Percentiles rank a stretch among this genome's conserved stretches.
These are phyloP conservation scores for Cheilosia urbana DNA, from an alignment of 2,888 invertebrate species.

Conservation along the genomic window DNA sequence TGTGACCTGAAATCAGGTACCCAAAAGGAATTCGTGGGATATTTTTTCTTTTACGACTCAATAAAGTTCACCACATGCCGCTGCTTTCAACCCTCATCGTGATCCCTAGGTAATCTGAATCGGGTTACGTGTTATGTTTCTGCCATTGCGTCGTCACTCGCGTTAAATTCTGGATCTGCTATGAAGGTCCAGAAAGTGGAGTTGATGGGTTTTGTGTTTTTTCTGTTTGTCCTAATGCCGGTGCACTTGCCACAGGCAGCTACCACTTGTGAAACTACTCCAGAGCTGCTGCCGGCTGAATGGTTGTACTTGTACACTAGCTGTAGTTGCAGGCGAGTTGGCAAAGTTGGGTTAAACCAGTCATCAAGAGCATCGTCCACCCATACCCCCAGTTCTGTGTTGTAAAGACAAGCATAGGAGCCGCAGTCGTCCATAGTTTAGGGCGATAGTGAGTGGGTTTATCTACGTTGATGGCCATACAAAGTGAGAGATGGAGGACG, in stretches of 20 bases:
- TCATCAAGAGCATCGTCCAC: not conserved
- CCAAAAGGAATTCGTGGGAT: slow-evolving; percentile 67
- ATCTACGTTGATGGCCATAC: slow-evolving; percentile 40
- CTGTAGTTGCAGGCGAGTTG: slow-evolving; percentile 10
- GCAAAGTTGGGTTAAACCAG: not conserved
- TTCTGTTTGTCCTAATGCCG: slow-evolving; percentile 32
- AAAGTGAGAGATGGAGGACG: slow-evolving; percentile 27
- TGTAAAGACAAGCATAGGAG: slow-evolving; percentile 53
- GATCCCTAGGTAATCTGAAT: slow-evolving; percentile 68
- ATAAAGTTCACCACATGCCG: slow-evolving; percentile 75
- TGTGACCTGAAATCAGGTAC: slow-evolving; percentile 72
- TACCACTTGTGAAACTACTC: slow-evolving; percentile 64
- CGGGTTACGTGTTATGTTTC: slow-evolving; percentile 48
- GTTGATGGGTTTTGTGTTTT: slow-evolving; percentile 36
- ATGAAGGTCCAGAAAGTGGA: slow-evolving; percentile 59
- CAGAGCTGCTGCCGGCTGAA: slow-evolving; percentile 44
- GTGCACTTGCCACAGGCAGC: slow-evolving; percentile 50
- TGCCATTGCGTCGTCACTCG: slow-evolving; percentile 38
- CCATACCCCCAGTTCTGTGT: slow-evolving; percentile 20
- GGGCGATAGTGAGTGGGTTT: slow-evolving; percentile 57
- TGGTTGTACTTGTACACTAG: slow-evolving; percentile 38
- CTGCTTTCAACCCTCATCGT: slow-evolving; percentile 64
- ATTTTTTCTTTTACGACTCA: slow-evolving; percentile 68
- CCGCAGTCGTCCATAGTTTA: slow-evolving; percentile 38
- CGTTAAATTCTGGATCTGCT: slow-evolving; percentile 66